Evolutionary conservation across 2,113 vertebrate genomes (phyloP).

Genomic region (Mobula hypostoma): DNA sequence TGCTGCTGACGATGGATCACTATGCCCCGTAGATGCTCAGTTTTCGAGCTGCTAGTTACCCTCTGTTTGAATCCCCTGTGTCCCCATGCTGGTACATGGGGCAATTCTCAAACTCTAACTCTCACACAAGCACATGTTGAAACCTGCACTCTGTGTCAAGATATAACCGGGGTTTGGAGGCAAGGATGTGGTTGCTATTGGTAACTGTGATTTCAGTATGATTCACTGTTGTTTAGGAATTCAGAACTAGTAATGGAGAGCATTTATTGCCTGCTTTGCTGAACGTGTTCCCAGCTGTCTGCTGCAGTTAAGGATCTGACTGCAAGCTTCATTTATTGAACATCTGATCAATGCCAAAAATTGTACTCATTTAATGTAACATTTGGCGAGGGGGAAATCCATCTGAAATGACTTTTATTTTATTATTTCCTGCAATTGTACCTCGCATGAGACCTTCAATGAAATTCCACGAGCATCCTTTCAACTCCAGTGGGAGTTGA

Average conservation of each 20-base stretch:
- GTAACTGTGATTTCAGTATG: not conserved
- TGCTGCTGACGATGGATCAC: no score
- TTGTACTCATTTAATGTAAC: not conserved
- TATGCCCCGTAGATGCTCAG: no score
- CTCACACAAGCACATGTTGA: not conserved
- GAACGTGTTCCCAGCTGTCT: slow-evolving; percentile 15
- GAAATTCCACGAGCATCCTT: slow-evolving; percentile 16
- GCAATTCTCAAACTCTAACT: not conserved
- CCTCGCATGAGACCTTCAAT: not conserved
- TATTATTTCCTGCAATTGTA: slow-evolving; percentile 18
- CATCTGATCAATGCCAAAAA: not conserved
- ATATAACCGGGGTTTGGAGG: not conserved
- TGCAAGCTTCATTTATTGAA: not conserved
- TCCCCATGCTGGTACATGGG: not conserved
- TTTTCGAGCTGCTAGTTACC: no score
- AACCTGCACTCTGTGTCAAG: not conserved
- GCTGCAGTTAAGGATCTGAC: not conserved
- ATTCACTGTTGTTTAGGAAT: not conserved
- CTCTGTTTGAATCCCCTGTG: not conserved
- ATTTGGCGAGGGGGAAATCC: not conserved
- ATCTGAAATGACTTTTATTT: slow-evolving; percentile 7
- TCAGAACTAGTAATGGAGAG: not conserved
- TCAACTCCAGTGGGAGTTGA: not conserved
- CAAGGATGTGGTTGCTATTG: slow-evolving; percentile 1
- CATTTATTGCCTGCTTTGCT: slow-evolving; percentile 6